A percentile compares a stretch with the other conserved stretches of the same genome.
Conservation (phyloP, 2,797 vertebrate species). For the Poeciliopsis gracilis region DNA sequence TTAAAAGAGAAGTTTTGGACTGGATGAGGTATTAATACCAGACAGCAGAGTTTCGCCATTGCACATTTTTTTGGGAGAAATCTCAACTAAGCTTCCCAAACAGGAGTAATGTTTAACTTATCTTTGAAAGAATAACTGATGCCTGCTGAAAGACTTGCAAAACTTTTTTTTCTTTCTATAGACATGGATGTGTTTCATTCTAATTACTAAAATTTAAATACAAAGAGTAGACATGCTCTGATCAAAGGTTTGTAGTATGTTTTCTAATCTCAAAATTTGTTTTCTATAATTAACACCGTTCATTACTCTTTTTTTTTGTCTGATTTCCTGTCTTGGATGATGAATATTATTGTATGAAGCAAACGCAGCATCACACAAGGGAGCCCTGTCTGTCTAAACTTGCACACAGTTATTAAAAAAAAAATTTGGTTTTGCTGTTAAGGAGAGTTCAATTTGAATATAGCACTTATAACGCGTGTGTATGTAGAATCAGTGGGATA, state of each 20-base stretch:
- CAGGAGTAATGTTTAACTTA: not conserved
- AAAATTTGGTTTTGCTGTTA: not conserved
- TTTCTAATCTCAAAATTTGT: not conserved
- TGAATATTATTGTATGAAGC: not conserved
- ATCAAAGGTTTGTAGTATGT: not conserved
- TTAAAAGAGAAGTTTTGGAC: not conserved
- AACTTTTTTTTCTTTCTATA: not conserved
- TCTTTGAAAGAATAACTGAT: not conserved
- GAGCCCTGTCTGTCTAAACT: not conserved
- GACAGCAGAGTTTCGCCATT: not conserved
- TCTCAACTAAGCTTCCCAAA: not conserved
- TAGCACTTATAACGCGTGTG: not conserved
- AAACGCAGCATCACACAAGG: not conserved
- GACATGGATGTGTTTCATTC: not conserved
- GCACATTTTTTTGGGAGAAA: not conserved
- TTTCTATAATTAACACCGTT: not conserved
- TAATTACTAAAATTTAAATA: not conserved
- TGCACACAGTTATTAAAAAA: not conserved
- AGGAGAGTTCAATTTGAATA: not conserved
- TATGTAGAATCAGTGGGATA: not conserved
- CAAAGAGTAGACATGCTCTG: not conserved
- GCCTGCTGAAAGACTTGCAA: not conserved
- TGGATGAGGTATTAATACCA: not conserved
- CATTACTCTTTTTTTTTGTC: not conserved
- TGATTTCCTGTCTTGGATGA: not conserved